These are phyloP conservation scores for Astreopora myriophthalma DNA, from an alignment of 64 coral and sea anemone genomes.

Conservation along the genomic window DNA sequence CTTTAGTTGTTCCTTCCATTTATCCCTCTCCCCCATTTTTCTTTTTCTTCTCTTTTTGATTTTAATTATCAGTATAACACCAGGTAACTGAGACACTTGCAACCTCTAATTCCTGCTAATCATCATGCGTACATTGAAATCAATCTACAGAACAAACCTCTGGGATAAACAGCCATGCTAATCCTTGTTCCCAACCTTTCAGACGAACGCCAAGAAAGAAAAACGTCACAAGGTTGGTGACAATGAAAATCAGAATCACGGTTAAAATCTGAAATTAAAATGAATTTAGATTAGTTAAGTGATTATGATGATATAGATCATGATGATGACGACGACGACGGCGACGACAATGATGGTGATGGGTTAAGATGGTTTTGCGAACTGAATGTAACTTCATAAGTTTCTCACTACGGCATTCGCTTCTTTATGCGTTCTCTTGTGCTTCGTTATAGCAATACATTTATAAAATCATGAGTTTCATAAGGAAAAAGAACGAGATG, in stretches of 20 bases:
- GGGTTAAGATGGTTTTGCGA: no score
- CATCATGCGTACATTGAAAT: neutral
- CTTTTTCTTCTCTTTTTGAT: neutral
- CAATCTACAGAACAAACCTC: constrained; percentile 2
- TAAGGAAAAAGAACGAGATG: no score
- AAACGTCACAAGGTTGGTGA: constrained; percentile 48
- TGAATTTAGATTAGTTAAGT: neutral
- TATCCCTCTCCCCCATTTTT: no score
- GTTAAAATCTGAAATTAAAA: constrained; percentile 29
- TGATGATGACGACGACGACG: neutral
- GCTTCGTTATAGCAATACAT: no score
- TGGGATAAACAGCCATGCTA: constrained; percentile 24
- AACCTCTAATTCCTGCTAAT: neutral
- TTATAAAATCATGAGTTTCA: no score
- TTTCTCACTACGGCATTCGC: no score
- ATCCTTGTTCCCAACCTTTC: constrained; percentile 60
- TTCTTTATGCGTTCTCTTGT: no score
- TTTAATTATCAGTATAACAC: no score
- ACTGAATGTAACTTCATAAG: no score
- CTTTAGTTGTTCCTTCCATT: no score
- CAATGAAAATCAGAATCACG: constrained; percentile 41
- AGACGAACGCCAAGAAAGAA: constrained; percentile 65
- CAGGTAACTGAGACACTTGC: neutral
- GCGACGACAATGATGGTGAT: neutral
- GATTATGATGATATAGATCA: neutral